These are phyloP conservation scores for Melanaphis sacchari DNA, from an alignment of 1,140 invertebrate species.

Conservation along the genomic window DNA sequence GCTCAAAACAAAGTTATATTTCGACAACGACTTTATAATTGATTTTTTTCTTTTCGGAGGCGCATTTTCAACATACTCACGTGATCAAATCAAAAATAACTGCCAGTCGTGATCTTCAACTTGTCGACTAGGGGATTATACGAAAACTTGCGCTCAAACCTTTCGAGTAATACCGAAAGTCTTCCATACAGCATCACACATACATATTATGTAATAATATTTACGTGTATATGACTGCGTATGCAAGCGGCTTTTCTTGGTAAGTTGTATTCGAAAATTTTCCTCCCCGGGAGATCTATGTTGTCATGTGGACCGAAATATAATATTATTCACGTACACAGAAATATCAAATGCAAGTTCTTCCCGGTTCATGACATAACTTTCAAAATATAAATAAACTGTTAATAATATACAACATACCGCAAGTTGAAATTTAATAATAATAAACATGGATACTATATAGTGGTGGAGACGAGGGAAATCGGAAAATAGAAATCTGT, in stretches of 20 bases:
- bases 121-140: not conserved
- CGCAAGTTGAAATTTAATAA: not conserved
- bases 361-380: not conserved
- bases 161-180: not conserved
- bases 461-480: too few species aligned
- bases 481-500: not conserved
- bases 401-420: too few species aligned
- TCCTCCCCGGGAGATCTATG: not conserved
- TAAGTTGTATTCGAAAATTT: not conserved
- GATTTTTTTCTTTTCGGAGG: not conserved
- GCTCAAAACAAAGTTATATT: not conserved
- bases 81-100: not conserved
- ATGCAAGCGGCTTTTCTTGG: not conserved
- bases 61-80: not conserved
- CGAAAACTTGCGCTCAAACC: not conserved
- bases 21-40: not conserved
- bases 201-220: not conserved
- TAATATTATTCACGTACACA: not conserved
- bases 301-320: not conserved
- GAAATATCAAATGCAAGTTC: not conserved
- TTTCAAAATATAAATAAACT: not conserved
- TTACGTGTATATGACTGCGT: not conserved
- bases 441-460: not conserved
- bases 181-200: not conserved
- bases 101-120: not conserved